Evolutionary conservation across 1,140 invertebrate species (phyloP).

Genomic region (Archegozetes longisetosus): DNA sequence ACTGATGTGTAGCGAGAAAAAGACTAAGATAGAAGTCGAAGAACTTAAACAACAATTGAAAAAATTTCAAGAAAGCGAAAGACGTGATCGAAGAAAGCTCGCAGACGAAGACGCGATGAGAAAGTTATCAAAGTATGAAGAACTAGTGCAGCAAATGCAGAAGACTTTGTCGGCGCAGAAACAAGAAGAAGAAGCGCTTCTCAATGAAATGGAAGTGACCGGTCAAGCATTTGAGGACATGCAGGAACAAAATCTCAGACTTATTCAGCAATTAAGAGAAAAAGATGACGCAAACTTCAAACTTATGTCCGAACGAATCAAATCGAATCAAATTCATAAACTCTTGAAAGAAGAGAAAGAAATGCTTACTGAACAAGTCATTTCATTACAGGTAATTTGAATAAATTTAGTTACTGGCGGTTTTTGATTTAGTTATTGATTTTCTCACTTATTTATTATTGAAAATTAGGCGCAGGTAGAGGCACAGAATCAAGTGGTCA

Average conservation of each 20-base stretch:
- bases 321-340: slow-evolving; percentile 91
- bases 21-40: slow-evolving; percentile 69
- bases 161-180: slow-evolving; percentile 48
- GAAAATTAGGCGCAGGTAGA: slow-evolving; percentile 56
- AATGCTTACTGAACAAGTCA: slow-evolving; percentile 66
- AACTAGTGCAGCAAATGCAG: slow-evolving; percentile 44
- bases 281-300: slow-evolving; percentile 99
- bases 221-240: slow-evolving; percentile 98
- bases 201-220: slow-evolving; percentile 98
- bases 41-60: slow-evolving; percentile 46
- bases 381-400: slow-evolving; percentile 45
- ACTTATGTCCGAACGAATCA: slow-evolving; percentile 93
- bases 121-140: slow-evolving; percentile 87
- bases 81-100: slow-evolving; percentile 75
- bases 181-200: slow-evolving; percentile 88
- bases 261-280: slow-evolving; percentile 88
- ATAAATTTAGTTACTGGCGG: not conserved
- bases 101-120: slow-evolving; percentile 79
- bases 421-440: not conserved
- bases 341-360: slow-evolving; percentile 85
- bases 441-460: not conserved
- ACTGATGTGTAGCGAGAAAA: slow-evolving; percentile 85
- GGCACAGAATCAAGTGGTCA: slow-evolving; percentile 81
- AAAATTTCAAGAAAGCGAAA: slow-evolving; percentile 56
- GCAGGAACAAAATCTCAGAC: slow-evolving; percentile 92